phyloP scores from a whole-genome alignment of 2,113 vertebrate genomes.

The Megaceryle maxima region DNA sequence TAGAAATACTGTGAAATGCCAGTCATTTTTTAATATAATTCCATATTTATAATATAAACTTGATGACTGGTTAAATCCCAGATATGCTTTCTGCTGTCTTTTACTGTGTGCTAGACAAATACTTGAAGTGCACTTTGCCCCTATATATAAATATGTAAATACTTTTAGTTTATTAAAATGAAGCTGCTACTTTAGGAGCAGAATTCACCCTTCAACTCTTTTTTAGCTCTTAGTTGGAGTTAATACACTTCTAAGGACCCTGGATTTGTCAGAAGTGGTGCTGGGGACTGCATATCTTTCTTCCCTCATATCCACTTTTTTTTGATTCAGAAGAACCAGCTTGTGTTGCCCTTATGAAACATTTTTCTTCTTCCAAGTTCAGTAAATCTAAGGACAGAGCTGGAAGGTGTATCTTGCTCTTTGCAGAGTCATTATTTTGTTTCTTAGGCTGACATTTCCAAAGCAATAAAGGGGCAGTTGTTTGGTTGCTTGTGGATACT shows the following conservation, averaged over 20 bases:
- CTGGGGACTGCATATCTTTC: background rate
- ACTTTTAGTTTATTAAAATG: conserved; percentile 6
- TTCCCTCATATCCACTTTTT: background rate
- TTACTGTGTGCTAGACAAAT: background rate
- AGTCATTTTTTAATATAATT: background rate
- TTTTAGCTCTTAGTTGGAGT: background rate
- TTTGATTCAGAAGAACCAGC: background rate
- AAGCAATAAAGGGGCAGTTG: background rate
- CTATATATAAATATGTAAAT: background rate
- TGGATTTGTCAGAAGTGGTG: background rate
- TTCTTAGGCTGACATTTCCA: background rate
- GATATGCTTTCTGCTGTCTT: background rate
- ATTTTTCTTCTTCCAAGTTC: background rate
- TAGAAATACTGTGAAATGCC: background rate
- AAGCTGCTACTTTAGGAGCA: background rate
- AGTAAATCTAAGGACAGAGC: background rate
- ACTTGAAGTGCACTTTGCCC: background rate
- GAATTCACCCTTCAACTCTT: background rate
- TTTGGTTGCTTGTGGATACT: background rate
- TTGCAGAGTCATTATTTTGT: background rate
- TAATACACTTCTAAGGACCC: background rate
- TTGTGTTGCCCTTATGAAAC: background rate
- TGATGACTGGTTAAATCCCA: conserved; percentile 18
- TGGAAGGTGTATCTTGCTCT: background rate
- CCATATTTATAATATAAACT: background rate